These are phyloP conservation scores for Hesperia comma DNA, from an alignment of 2,888 invertebrate genomes.

Conservation along the genomic window DNA sequence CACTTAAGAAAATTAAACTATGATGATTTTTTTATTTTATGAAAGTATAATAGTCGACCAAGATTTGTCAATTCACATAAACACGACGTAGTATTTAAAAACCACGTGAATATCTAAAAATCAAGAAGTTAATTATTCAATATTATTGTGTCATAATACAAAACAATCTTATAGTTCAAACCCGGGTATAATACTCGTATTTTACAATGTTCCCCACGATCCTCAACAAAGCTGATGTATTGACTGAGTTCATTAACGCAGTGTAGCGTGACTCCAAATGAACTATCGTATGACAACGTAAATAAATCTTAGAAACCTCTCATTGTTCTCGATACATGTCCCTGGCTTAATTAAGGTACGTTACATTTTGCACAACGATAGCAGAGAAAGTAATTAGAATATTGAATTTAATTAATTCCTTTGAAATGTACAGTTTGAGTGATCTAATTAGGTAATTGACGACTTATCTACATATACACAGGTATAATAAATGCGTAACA, in stretches of 20 bases:
- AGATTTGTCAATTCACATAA: too few species aligned
- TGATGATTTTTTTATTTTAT: too few species aligned
- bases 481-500: too few species aligned
- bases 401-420: neutral
- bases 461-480: too few species aligned
- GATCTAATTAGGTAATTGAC: too few species aligned
- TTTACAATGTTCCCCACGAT: neutral
- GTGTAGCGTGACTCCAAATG: constrained; percentile 13
- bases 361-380: neutral
- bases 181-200: neutral
- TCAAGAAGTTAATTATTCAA: too few species aligned
- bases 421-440: too few species aligned
- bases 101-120: too few species aligned
- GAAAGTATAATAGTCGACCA: too few species aligned
- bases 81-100: too few species aligned
- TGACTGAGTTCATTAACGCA: constrained; percentile 14
- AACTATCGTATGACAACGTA: constrained; percentile 11
- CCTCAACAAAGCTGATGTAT: constrained; percentile 18
- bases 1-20: too few species aligned
- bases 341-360: neutral
- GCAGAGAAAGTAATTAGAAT: neutral
- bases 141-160: neutral
- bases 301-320: constrained; percentile 9
- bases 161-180: too few species aligned
- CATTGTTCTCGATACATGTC: neutral